Conservation (phyloP, 1,140 invertebrate genomes). For the Danaus plexippus region DNA sequence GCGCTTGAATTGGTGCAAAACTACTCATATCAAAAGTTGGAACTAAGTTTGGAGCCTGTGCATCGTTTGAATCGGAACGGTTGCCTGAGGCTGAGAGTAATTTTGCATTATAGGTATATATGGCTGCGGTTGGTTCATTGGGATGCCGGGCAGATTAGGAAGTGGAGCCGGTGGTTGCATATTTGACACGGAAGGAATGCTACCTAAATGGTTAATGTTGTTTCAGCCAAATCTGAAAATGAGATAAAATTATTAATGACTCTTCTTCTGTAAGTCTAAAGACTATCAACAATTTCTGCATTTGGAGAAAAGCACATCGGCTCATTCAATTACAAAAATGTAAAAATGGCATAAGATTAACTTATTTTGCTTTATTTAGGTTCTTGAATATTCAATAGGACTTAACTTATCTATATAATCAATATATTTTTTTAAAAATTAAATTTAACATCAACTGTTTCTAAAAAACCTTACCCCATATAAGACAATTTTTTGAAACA, state of each 20-base stretch:
- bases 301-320: no score
- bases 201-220: conserved; percentile 62
- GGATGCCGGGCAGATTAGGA: conserved; percentile 76
- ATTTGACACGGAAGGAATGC: conserved; percentile 60
- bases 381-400: no score
- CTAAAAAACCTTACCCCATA: no score
- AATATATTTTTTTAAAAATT: no score
- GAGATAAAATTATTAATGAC: conserved; percentile 4
- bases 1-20: conserved; percentile 50
- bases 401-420: no score
- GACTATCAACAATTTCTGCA: no score
- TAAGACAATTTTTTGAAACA: no score
- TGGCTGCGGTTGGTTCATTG: conserved; percentile 71
- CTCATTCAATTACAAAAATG: no score
- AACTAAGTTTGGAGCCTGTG: conserved; percentile 45
- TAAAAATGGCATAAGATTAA: no score
- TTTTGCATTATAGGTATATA: conserved; percentile 70
- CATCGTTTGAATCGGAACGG: conserved; percentile 24
- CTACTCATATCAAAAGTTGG: conserved; percentile 64
- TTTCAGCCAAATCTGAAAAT: conserved; percentile 59
- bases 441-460: no score
- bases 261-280: no score
- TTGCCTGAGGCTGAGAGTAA: conserved; percentile 46
- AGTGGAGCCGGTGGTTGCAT: conserved; percentile 65
- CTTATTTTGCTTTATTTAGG: no score